phyloP scores from a whole-genome alignment of 1,140 invertebrate genomes.

The Sycophila sp. region DNA sequence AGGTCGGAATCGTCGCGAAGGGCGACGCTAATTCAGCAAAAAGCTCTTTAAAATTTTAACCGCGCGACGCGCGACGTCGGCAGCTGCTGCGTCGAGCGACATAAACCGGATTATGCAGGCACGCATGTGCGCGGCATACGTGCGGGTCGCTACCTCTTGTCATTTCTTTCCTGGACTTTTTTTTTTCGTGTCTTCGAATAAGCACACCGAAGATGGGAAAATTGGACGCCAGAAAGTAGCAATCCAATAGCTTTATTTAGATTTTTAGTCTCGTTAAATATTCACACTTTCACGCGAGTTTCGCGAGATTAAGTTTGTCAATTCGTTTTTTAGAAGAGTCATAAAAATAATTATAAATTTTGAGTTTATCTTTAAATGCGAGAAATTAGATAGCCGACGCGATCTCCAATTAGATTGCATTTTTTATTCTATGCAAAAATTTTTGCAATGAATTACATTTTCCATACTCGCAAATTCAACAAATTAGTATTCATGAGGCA shows the following conservation, averaged over 20 bases:
- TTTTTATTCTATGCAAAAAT: neutral
- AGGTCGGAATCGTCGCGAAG: slow-evolving; percentile 6
- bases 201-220: no score
- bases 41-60: slow-evolving; percentile 53
- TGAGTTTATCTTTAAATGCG: no score
- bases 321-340: no score
- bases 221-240: no score
- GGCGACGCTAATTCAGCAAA: slow-evolving; percentile 49
- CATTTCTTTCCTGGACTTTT: neutral
- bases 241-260: no score
- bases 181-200: neutral
- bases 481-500: neutral
- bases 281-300: no score
- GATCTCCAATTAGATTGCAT: no score
- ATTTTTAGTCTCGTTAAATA: no score
- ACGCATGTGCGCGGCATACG: neutral
- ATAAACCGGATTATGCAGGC: slow-evolving; percentile 20
- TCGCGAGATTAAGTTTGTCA: no score
- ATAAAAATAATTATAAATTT: no score
- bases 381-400: no score
- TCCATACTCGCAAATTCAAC: neutral
- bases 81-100: neutral
- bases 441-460: neutral
- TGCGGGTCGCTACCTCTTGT: neutral
- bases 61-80: neutral